Conservation (phyloP, 2,888 invertebrate genomes). For the Sialis fuliginosa region DNA sequence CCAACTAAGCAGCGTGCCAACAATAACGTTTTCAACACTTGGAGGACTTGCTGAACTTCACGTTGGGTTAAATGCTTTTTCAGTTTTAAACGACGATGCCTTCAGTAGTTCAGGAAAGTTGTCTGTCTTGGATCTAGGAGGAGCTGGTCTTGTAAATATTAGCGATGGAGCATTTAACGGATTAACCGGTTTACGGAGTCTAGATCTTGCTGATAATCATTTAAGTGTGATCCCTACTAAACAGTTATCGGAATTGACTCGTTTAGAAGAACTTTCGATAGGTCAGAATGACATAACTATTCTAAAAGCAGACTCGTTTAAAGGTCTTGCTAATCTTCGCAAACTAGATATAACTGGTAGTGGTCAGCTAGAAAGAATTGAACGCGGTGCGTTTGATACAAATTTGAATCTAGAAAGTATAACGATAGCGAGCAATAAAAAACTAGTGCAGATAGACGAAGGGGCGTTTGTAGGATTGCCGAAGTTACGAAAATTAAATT, state of each 20-base stretch:
- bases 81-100: constrained; percentile 54
- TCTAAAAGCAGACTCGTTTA: constrained; percentile 55
- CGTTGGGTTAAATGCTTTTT: constrained; percentile 68
- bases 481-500: constrained; percentile 54
- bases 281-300: constrained; percentile 67
- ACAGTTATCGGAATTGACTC: constrained; percentile 48
- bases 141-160: constrained; percentile 64
- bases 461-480: constrained; percentile 62
- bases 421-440: constrained; percentile 59
- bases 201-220: constrained; percentile 68
- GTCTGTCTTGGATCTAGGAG: constrained; percentile 59
- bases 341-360: constrained; percentile 65
- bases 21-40: constrained; percentile 50
- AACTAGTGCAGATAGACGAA: constrained; percentile 52
- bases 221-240: constrained; percentile 56
- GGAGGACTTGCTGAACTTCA: constrained; percentile 69
- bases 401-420: constrained; percentile 68
- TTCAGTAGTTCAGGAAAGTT: constrained; percentile 61
- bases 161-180: constrained; percentile 61
- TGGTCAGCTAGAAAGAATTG: constrained; percentile 48
- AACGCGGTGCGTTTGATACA: constrained; percentile 59
- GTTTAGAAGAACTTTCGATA: constrained; percentile 62
- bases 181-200: constrained; percentile 51
- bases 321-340: constrained; percentile 58
- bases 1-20: constrained; percentile 58